Evolutionary conservation across 1,140 invertebrate species (phyloP), one percentile per base, ranked within the genome.

Genomic region (Drosophila eugracilis): DNA sequence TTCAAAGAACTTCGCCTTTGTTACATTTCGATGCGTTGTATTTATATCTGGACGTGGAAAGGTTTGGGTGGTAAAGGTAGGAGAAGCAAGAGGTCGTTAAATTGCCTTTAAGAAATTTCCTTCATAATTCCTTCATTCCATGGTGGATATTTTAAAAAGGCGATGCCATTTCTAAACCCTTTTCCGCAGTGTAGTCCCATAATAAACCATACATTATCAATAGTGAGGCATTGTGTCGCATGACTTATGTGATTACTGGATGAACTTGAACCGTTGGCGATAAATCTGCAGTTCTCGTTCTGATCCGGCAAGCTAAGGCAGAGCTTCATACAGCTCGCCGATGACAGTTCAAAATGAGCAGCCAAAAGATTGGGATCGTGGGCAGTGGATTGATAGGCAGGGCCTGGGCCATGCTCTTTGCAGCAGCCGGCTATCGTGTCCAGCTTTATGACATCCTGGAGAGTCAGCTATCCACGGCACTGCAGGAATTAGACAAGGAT

Each of bases 351-450:
- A 55, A 34, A 57, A 91, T 91, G 89, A 76, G 69, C 60, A 28
- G 50, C 15, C 94, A 94, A 91, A 95, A 95, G 92, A 94, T 95
- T 84, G 94, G 94, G 50, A 95, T 95, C 58, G 91, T 95, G 57
- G 94, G 94, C 78, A 95, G 97, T 92, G 98, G 98, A 9, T 92
- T 99, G 21, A 98, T 99, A 66, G 98, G 98, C 3, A 94, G 96
- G 44, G 98, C 97, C 89, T 99, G 97, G 97, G 95, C 97, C 0
- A 98, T 99, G 97, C 92, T 99, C 1, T 99, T 98, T 92, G 97
- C 97, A 0, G 94, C 96, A 10, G 96, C 95, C 17, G 97, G 97
- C 3, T 98, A 98, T 91, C 92, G 96, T 72, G 97, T 99, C 6
- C 92, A 92, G 10, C 92, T 99, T 22, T 99, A 95, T 90, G 98